Evolutionary conservation across 2,797 vertebrate genomes (phyloP), one percentile per base, ranked within the genome.

Genomic region (Podargus strigoides): DNA sequence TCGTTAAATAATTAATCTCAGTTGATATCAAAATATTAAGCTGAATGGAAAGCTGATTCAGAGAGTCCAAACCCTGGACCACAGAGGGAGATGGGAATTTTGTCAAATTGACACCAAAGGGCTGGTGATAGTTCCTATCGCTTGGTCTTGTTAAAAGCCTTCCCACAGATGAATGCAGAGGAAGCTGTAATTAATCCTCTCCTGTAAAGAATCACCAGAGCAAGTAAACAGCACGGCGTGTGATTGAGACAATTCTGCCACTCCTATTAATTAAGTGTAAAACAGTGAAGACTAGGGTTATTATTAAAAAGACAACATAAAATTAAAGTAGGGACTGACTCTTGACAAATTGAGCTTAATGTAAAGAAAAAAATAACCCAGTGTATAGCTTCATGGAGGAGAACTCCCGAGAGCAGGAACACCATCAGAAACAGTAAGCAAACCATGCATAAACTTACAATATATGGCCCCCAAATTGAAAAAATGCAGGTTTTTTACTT

Each of bases 1-100:
- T 59, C 78, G 46, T 76, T 77, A 73, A 93, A 79, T 93, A 90
- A 79, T 91, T 86, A 70, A 64, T 86, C 82, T 87, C 91, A 20
- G 52, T 39, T 88, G 44, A 75, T 92, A 81, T 86, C 74, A 34
- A 86, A 88, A 47, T 73, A 76, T 85, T 59, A 83, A 67, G 83
- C 50, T 47, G 66, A 87, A 78, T 14, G 23, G 60, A 93, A 73
- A 86, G 42, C 76, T 63, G 69, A 50, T 26, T 78, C 12, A 28
- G 26, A 59, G 7, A 86, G 69, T 66, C 66, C 59, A 63, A 81
- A 85, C n/a, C 17, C n/a, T 22, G 47, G 83, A 85, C 89, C 56
- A 73, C 59, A 85, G 44, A 37, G 50, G 49, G 80, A 90, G 76
- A 88, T 34, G 55, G 79, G 66, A 87, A 87, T 93, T 91, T 64